These are phyloP conservation scores for Orientallactaga sibirica DNA, from an alignment of 2,797 vertebrate species.

Conservation along the genomic window DNA sequence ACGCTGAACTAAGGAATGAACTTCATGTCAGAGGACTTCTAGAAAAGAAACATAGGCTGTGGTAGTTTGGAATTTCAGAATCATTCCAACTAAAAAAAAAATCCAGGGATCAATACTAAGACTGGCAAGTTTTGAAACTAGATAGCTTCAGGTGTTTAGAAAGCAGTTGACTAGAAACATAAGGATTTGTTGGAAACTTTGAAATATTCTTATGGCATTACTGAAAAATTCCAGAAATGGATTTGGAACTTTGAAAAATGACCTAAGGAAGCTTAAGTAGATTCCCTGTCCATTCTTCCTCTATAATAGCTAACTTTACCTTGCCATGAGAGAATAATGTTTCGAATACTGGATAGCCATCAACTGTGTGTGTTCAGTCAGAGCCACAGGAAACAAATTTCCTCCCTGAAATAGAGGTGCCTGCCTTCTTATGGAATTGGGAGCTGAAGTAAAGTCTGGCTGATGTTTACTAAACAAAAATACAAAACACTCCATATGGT, in stretches of 20 bases:
- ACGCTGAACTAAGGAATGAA: conserved; percentile 33
- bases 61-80: conserved; percentile 40
- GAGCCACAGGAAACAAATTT: background rate
- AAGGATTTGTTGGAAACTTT: conserved; percentile 65
- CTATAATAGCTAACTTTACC: conserved; percentile 12
- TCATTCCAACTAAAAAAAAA: conserved; percentile 40
- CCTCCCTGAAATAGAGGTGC: background rate
- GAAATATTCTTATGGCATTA: conserved; percentile 2
- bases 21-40: conserved; percentile 52
- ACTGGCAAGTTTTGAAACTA: conserved; percentile 64
- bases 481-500: background rate
- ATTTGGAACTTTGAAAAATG: conserved; percentile 38
- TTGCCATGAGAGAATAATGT: background rate
- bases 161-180: conserved; percentile 49
- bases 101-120: conserved; percentile 49
- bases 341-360: conserved; percentile 21
- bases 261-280: conserved; percentile 29
- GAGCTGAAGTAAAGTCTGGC: background rate
- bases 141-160: conserved; percentile 61
- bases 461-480: background rate
- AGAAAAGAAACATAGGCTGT: conserved; percentile 54
- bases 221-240: conserved; percentile 55
- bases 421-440: background rate
- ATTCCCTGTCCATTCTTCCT: background rate
- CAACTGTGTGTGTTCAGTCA: background rate